Conservation (phyloP, 2,888 invertebrate genomes). For the Macaria notata region DNA sequence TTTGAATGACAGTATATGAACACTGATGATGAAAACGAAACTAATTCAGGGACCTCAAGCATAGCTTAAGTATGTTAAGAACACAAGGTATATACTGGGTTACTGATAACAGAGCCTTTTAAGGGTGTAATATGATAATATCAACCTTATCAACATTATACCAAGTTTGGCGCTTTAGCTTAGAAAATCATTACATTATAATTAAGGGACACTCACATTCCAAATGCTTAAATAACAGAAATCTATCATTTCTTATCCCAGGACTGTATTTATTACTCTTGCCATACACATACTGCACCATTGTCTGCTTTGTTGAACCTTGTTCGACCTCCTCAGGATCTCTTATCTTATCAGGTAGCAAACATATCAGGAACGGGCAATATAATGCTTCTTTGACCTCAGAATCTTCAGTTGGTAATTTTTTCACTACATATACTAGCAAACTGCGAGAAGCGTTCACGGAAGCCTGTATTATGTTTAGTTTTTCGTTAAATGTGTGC, state of each 20-base stretch:
- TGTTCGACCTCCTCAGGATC: conserved; percentile 69
- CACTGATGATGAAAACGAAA: no score
- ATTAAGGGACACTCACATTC: conserved; percentile 83
- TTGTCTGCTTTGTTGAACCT: conserved; percentile 86
- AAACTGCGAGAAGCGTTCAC: conserved; percentile 86
- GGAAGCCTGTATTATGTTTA: conserved; percentile 90
- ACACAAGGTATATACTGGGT: no score
- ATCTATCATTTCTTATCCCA: conserved; percentile 83
- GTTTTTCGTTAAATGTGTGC: conserved; percentile 82
- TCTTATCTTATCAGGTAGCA: conserved; percentile 67
- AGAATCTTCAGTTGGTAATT: conserved; percentile 53
- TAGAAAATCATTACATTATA: conserved; percentile 9
- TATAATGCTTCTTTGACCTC: conserved; percentile 76
- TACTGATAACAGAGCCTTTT: no score
- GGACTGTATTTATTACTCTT: conserved; percentile 78
- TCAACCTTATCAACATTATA: no score
- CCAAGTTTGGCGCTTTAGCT: no score
- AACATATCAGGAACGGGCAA: conserved; percentile 84
- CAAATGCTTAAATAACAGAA: conserved; percentile 88
- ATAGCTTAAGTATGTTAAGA: no score
- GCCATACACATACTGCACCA: conserved; percentile 90
- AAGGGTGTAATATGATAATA: no score
- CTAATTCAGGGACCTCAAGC: no score
- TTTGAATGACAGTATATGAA: no score
- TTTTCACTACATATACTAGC: conserved; percentile 86